phyloP scores from a whole-genome alignment of 2,113 vertebrate genomes.

The Tachysurus fulvidraco region DNA sequence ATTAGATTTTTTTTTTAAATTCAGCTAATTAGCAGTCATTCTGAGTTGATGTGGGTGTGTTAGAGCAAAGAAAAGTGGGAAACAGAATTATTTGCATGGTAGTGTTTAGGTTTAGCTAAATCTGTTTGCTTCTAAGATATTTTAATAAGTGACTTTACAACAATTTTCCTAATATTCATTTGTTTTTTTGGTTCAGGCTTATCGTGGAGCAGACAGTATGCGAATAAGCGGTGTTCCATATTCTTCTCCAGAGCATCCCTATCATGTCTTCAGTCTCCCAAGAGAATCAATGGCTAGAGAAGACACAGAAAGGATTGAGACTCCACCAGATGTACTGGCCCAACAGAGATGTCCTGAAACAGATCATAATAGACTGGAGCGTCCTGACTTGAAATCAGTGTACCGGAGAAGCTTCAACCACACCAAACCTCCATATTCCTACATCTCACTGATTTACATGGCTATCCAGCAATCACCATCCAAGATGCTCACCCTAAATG shows the following conservation, averaged over 20 bases:
- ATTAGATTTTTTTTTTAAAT: background rate
- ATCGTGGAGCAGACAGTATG: constrained; percentile 39
- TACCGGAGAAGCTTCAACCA: constrained; percentile 53
- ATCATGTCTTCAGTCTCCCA: constrained; percentile 31
- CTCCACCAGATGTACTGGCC: background rate
- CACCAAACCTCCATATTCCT: constrained; percentile 56
- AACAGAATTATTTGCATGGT: background rate
- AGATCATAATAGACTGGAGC: constrained; percentile 29
- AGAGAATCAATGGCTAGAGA: constrained; percentile 37
- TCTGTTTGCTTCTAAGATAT: background rate
- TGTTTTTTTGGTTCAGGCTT: constrained; percentile 41
- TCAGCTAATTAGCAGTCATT: background rate
- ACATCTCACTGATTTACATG: constrained; percentile 57
- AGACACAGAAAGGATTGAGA: constrained; percentile 28
- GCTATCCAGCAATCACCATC: constrained; percentile 54
- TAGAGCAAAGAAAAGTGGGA: background rate
- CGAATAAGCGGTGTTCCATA: constrained; percentile 33
- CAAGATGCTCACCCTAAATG: constrained; percentile 54
- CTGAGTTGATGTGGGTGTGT: background rate
- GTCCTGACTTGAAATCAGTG: constrained; percentile 42
- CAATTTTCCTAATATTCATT: background rate
- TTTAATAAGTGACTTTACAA: background rate
- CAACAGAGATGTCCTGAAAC: constrained; percentile 38
- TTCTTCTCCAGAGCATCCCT: constrained; percentile 42
- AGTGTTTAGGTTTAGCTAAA: background rate